Base-by-base conservation (phyloP, 2,888 invertebrate species). In the Volucella zonaria region DNA sequence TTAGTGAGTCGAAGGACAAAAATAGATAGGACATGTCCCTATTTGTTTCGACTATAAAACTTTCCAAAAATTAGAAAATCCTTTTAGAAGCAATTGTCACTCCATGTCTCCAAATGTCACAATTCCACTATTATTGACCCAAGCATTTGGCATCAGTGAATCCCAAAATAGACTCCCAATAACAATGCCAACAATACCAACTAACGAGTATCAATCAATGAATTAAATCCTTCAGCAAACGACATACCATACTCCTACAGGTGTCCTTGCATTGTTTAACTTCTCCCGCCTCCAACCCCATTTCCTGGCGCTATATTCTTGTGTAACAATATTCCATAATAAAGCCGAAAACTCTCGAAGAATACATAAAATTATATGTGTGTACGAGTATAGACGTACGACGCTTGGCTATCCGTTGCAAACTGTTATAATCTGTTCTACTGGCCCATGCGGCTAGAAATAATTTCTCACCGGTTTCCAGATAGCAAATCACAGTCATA, bases 401-500 rank as follows among this genome's bases (percentile, higher is more conserved):
- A 67, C 61, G 40, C 31, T 31, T 31, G 0, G 31, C 6, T 15
- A 49, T 38, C 47, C 18, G 2, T 40, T 4, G 14, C 23, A 11
- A 42, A 67, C 61, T 75, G 75, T 75, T 75, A 66, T 75, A 75
- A 75, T 67, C 75, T 75, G 75, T 75, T 9, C 66, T 75, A 75
- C 38, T 49, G 51, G 11, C 66, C 47, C 56, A 43, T 64, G 54
- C 51, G 66, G 54, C 58, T 58, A 66, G 8, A 71, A 79, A 64
- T 43, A 79, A 83, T 59, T 71, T 15, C 56, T 79, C 31, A 49
- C 11, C 38, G 51, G 76, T 64, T 85, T 81, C 67, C 83, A 83
- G 70, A 66, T 12, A 62, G 67, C 81, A 81, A 85, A 77, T 81
- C 85, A 81, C 73, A 81, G 77, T 77, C 85, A 85, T 85, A 85